Conservation (phyloP, 1,140 invertebrate genomes). For the Drosophila lowei region DNA sequence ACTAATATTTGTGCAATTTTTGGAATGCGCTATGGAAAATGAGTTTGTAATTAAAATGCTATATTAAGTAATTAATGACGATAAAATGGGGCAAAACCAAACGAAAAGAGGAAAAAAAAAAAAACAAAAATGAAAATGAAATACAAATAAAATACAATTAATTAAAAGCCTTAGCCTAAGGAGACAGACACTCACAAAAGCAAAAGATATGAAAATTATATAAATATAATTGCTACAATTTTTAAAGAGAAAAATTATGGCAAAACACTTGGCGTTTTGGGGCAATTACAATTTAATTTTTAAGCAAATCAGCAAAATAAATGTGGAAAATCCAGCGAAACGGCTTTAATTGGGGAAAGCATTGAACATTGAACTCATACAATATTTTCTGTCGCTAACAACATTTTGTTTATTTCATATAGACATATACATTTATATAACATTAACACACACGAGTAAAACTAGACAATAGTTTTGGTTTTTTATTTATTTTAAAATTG, state of each 20-base stretch:
- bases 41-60: slow-evolving; percentile 74
- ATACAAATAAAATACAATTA: slow-evolving; percentile 40
- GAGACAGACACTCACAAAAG: slow-evolving; percentile 22
- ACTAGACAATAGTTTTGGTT: slow-evolving; percentile 52
- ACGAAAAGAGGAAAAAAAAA: slow-evolving; percentile 14
- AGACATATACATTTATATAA: slow-evolving; percentile 52
- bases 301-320: slow-evolving; percentile 63
- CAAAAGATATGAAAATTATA: slow-evolving; percentile 41
- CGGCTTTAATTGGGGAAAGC: slow-evolving; percentile 28
- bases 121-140: slow-evolving; percentile 16
- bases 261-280: slow-evolving; percentile 46
- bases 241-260: slow-evolving; percentile 35
- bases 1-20: slow-evolving; percentile 43
- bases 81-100: slow-evolving; percentile 32
- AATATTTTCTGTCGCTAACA: slow-evolving; percentile 33
- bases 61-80: slow-evolving; percentile 64
- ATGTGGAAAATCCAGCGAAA: slow-evolving; percentile 43
- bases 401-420: slow-evolving; percentile 48
- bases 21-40: slow-evolving; percentile 31
- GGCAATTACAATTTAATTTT: slow-evolving; percentile 62
- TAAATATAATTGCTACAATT: slow-evolving; percentile 24
- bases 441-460: slow-evolving; percentile 62
- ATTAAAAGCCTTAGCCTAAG: slow-evolving; percentile 60
- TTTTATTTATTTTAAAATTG: not conserved
- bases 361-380: not conserved